Base-by-base conservation (phyloP, 1,140 invertebrate species). In the Phymastichus coffea region DNA sequence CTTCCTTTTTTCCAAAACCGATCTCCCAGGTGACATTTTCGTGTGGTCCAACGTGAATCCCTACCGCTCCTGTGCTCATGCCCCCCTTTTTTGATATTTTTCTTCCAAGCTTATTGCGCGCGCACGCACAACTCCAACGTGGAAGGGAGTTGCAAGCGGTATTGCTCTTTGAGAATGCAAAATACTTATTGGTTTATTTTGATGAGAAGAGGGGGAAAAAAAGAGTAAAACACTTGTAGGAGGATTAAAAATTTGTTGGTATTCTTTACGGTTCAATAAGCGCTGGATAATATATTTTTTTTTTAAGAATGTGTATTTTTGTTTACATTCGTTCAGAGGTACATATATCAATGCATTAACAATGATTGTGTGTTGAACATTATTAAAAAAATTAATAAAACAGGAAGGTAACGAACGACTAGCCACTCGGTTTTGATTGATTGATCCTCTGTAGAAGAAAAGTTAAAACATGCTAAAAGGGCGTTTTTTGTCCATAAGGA, bases 371-470 rank as follows among this genome's bases (percentile, higher is more conserved):
- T 44, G 22, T 30, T 47, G 23, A 6, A 41, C 17, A 44, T n/a
- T n/a, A n/a, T n/a, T n/a, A n/a, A n/a, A n/a, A n/a, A n/a, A n/a
- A n/a, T n/a, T n/a, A n/a, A n/a, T n/a, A n/a, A n/a, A n/a, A n/a
- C n/a, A n/a, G n/a, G n/a, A 43, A 52, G 57, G 48, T 59, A 52
- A 52, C 49, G 25, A 60, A 63, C 66, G 73, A 73, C 72, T 76
- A 76, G 70, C 66, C 67, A 75, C 73, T 75, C 57, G 64, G 65
- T 73, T 77, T 71, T 67, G 71, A 71, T 69, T 56, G 52, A 64
- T 66, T 56, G 67, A 65, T 69, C 60, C 54, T 58, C 52, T 61
- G 53, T 44, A n/a, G n/a, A n/a, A n/a, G n/a, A n/a, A n/a, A n/a
- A n/a, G n/a, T n/a, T n/a, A n/a, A n/a, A n/a, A n/a, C n/a, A n/a